Evolutionary conservation across 2,888 invertebrate genomes (phyloP).

Genomic region (Rhamnusium bicolor): DNA sequence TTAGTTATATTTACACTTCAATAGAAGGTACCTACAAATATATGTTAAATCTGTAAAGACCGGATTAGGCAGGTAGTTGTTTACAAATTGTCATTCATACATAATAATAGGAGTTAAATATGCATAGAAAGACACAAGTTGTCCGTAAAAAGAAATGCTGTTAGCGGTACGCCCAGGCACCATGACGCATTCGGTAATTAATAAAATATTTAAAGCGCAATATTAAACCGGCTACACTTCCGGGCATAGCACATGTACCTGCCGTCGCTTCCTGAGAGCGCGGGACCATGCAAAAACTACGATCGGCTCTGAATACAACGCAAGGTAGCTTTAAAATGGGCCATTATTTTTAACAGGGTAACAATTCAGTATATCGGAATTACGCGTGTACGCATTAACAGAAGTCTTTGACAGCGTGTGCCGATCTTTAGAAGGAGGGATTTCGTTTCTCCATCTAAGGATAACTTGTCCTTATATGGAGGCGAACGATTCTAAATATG

Average conservation of each 20-base stretch:
- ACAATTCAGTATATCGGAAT: conserved; percentile 53
- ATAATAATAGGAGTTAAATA: conserved; percentile 53
- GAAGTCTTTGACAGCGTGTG: conserved; percentile 61
- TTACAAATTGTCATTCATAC: conserved; percentile 58
- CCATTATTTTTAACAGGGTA: conserved; percentile 51
- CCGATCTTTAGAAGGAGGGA: conserved; percentile 76
- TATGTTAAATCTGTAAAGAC: not conserved
- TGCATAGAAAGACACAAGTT: conserved; percentile 56
- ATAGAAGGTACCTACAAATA: not conserved
- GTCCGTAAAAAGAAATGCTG: conserved; percentile 61
- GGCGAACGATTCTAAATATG: conserved; percentile 87
- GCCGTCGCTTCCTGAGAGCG: conserved; percentile 27
- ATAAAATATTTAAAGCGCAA: conserved; percentile 59
- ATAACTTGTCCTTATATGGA: conserved; percentile 87
- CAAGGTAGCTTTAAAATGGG: conserved; percentile 36
- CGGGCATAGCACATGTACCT: conserved; percentile 42
- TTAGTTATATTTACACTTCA: not conserved
- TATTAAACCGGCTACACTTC: conserved; percentile 49
- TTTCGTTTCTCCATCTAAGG: conserved; percentile 87
- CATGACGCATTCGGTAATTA: conserved; percentile 63
- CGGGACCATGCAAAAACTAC: conserved; percentile 24
- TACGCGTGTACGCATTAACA: conserved; percentile 57
- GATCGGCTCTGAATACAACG: conserved; percentile 15
- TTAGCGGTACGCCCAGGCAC: conserved; percentile 60
- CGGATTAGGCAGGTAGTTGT: conserved; percentile 43